phyloP scores from a whole-genome alignment of 2,113 vertebrate species.

The Mastomys coucha region DNA sequence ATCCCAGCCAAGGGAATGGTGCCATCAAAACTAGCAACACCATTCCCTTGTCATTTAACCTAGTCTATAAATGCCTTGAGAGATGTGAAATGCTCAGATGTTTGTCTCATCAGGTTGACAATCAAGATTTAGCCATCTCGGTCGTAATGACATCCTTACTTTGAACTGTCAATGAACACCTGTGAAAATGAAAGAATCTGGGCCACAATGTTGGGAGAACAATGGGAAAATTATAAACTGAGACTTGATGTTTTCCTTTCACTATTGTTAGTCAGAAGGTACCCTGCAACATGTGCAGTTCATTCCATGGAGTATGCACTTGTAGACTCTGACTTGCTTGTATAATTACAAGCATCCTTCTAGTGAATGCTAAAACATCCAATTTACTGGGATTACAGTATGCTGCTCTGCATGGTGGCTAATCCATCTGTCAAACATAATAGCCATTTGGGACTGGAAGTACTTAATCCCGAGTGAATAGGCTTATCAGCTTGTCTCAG shows the following conservation, averaged over 20 bases:
- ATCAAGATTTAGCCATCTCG: no score
- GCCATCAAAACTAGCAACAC: neutral
- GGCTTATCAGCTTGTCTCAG: slow-evolving; percentile 87
- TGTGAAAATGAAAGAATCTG: neutral
- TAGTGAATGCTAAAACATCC: slow-evolving; percentile 80
- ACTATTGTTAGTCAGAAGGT: slow-evolving; percentile 77
- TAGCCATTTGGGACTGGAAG: slow-evolving; percentile 85
- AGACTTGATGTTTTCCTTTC: slow-evolving; percentile 56
- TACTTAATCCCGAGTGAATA: slow-evolving; percentile 88
- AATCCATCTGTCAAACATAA: slow-evolving; percentile 90
- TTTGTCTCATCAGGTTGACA: neutral
- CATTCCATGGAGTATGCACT: slow-evolving; percentile 73
- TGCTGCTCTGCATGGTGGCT: slow-evolving; percentile 83
- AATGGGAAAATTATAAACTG: slow-evolving; percentile 75
- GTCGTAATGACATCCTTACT: neutral
- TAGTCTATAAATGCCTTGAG: neutral
- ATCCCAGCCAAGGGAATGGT: neutral
- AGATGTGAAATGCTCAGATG: neutral
- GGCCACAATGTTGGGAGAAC: neutral
- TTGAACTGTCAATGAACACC: neutral
- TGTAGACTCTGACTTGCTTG: slow-evolving; percentile 64
- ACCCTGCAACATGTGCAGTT: slow-evolving; percentile 70
- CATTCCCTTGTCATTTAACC: neutral
- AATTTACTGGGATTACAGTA: slow-evolving; percentile 82
- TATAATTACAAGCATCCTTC: slow-evolving; percentile 80